phyloP scores from a whole-genome alignment of 2,888 invertebrate species.

The Synergus gifuensis region DNA sequence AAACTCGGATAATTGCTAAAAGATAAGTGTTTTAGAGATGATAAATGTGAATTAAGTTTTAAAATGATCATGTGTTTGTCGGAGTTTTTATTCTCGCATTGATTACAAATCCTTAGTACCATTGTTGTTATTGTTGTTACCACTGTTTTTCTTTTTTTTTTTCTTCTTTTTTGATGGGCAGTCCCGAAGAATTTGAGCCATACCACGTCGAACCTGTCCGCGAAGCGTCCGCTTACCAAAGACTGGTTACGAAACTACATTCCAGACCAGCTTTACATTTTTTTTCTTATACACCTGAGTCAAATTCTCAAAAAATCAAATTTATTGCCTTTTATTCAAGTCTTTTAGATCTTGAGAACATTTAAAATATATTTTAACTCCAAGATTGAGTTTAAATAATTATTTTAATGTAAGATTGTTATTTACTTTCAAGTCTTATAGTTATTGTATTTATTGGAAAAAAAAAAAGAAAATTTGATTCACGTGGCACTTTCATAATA shows the following conservation, averaged over 20 bases:
- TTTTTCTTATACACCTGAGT: conserved; percentile 23
- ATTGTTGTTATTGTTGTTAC: conserved; percentile 35
- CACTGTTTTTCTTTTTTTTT: neutral
- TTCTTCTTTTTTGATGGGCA: neutral
- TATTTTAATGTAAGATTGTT: no score
- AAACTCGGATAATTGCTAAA: no score
- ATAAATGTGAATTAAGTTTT: neutral
- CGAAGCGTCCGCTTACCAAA: conserved; percentile 38
- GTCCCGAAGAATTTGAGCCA: conserved; percentile 19
- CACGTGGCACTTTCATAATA: conserved; percentile 1
- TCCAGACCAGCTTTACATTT: conserved; percentile 35
- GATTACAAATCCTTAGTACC: neutral
- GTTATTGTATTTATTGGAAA: conserved; percentile 11
- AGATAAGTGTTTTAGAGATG: no score
- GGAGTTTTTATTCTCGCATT: neutral
- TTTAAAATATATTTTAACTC: neutral
- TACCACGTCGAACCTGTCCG: conserved; percentile 39
- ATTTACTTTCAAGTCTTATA: no score
- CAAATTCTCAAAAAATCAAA: conserved; percentile 20
- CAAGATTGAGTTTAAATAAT: no score
- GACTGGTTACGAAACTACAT: conserved; percentile 40
- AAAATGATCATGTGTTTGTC: neutral
- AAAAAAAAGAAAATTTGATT: conserved; percentile 16
- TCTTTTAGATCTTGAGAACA: neutral
- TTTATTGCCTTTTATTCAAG: neutral